Evolutionary conservation across 2,113 vertebrate genomes (phyloP), one percentile per base, ranked within the genome.

Genomic region (Antigone vipio): DNA sequence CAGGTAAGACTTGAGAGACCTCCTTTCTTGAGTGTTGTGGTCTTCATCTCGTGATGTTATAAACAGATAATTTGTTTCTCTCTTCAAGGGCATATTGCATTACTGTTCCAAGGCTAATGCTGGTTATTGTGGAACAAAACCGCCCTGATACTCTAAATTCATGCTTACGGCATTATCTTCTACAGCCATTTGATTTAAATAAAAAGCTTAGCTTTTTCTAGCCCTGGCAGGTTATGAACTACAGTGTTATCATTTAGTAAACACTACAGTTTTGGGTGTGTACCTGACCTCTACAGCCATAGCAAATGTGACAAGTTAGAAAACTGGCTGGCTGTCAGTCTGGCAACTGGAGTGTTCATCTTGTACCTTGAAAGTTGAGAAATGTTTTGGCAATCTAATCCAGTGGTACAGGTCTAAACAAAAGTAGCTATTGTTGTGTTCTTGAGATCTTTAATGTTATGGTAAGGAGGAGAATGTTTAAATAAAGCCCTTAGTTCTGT

Each of bases 91-190:
- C 32, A 19, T 38, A 9, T 8, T 62, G 8, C 27, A 8, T 76
- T 88, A 21, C 7, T 23, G 24, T 69, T 49, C 21, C 11, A 35
- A 64, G 23, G 29, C 8, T 63, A 40, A 30, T 42, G 29, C 38
- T 83, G n/a, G 6, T 12, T 59, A 24, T 29, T 0, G 0, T 21
- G 45, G 44, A 85, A 45, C 11, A 49, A 32, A 47, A 59, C 17
- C 1, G 2, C 9, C 11, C 3, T 4, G 4, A 1, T 55, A 6
- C 13, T 93, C 16, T 26, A 11, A 7, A 23, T 49, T 53, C 4
- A 7, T 53, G 45, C 9, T 47, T 50, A 15, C n/a, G 59, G 23
- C 21, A 30, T 50, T 71, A 4, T 55, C 38, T 71, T 69, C 19
- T 38, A 5, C n/a, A 72, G 27, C 63, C 2, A 5, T 63, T 50